These are phyloP conservation scores for Nasonia giraulti DNA, from an alignment of 1,140 invertebrate genomes.

Conservation along the genomic window DNA sequence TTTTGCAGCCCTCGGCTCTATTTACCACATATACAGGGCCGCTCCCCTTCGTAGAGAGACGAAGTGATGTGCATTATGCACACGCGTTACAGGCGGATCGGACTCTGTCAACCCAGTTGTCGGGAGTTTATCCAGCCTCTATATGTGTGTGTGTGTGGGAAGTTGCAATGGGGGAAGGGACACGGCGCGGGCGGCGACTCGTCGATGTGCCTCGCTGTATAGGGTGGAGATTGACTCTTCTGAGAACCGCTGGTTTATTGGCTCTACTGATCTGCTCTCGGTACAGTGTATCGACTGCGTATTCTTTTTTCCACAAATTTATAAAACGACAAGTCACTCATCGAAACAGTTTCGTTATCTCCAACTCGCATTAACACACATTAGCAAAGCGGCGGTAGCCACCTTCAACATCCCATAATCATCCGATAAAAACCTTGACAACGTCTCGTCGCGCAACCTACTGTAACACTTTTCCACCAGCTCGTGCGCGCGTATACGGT, in stretches of 20 bases:
- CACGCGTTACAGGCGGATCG: not conserved
- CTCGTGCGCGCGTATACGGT: not conserved
- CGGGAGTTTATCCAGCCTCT: not conserved
- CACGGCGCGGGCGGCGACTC: too few relatives aligned
- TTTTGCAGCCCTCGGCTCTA: not conserved
- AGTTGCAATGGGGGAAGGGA: not conserved
- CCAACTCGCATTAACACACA: not conserved
- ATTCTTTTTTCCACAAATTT: too few relatives aligned
- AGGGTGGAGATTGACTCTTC: too few relatives aligned
- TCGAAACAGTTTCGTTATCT: not conserved
- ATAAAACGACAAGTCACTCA: not conserved
- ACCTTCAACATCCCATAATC: slow-evolving; percentile 3
- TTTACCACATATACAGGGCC: not conserved
- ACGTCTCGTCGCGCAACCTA: not conserved
- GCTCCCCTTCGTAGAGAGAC: not conserved
- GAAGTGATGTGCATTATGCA: not conserved
- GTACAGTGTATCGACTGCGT: too few relatives aligned
- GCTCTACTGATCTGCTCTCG: too few relatives aligned
- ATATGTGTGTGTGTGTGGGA: not conserved
- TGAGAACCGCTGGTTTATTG: too few relatives aligned
- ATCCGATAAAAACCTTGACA: not conserved
- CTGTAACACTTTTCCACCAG: slow-evolving; percentile 21
- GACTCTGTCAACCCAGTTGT: not conserved
- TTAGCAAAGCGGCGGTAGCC: too few relatives aligned
- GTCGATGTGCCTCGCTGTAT: too few relatives aligned